Base-by-base conservation (phyloP, 2,888 invertebrate species). In the Nymphalis polychloros region DNA sequence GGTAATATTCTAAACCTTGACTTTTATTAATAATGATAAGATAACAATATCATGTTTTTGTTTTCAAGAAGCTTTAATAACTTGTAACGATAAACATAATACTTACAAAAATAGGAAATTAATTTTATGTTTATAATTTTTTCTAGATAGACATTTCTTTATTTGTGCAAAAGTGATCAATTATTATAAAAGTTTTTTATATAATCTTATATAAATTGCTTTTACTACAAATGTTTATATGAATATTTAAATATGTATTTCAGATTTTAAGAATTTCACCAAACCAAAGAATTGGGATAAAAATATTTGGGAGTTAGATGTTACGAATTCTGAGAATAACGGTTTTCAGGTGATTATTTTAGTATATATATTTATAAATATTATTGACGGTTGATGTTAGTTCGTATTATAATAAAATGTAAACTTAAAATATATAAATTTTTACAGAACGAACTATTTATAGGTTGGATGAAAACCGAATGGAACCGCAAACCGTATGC, bases 401-500 rank as follows among this genome's bases (percentile, higher is more conserved):
- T 7, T 48, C n/a, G 2, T 6, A 17, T 4, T 6, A 48, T 48
- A 49, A 19, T 49, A 17, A 49, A 1, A n/a, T 7, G n/a, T 49
- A 49, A 5, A 8, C 47, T 16, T 17, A 48, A n/a, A 50, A 7
- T 47, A 31, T 13, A 41, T 59, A 19, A 13, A 59, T 8, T 68
- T 59, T 68, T 75, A 46, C 50, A 76, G 75, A 80, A 81, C 41
- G 79, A 80, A 50, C 67, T 59, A 0, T 83, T 83, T 57, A 81
- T 79, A 53, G 76, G 73, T 0, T 82, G 82, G 81, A 82, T 83
- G 83, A 75, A 73, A 41, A 81, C 81, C 0, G 76, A 77, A 49
- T 71, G 65, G 70, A 77, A 72, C 63, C 65, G 69, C 4, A 78
- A 77, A 60, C 78, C 74, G 0, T 61, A 68, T 17, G 72, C 64